phyloP scores from a whole-genome alignment of 2,888 invertebrate genomes.

The Lacanobia wlatinum region DNA sequence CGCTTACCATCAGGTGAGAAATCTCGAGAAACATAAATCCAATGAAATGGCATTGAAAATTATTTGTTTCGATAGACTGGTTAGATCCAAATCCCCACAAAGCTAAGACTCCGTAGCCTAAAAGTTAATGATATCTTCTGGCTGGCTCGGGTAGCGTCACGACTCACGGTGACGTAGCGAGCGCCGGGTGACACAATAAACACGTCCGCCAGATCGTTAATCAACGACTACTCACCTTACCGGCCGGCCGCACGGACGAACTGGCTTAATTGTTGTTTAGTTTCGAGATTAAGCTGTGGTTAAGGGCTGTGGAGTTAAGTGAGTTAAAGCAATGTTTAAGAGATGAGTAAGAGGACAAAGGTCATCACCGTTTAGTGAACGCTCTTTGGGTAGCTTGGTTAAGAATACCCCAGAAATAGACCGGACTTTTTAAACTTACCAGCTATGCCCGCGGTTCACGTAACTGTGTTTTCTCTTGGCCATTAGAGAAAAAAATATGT shows the following conservation, averaged over 20 bases:
- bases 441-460: no score
- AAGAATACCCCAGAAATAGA: no score
- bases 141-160: conserved; percentile 59
- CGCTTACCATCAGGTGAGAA: no score
- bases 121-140: conserved; percentile 58
- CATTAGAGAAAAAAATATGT: no score
- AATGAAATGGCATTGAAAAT: no score
- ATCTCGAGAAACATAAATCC: neutral
- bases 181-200: conserved; percentile 84
- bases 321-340: conserved; percentile 22
- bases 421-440: no score
- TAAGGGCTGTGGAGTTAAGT: conserved; percentile 21
- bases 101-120: conserved; percentile 34
- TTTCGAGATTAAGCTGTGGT: conserved; percentile 37
- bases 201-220: conserved; percentile 87
- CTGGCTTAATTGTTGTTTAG: conserved; percentile 41
- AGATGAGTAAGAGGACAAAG: neutral
- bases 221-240: conserved; percentile 85
- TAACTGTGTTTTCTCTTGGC: no score
- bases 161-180: conserved; percentile 71
- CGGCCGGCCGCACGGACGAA: conserved; percentile 51
- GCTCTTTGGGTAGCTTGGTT: neutral
- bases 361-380: neutral
- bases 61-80: neutral
- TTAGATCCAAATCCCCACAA: neutral